Conservation (phyloP, 1,140 invertebrate species). For the Eufriesea mexicana region DNA sequence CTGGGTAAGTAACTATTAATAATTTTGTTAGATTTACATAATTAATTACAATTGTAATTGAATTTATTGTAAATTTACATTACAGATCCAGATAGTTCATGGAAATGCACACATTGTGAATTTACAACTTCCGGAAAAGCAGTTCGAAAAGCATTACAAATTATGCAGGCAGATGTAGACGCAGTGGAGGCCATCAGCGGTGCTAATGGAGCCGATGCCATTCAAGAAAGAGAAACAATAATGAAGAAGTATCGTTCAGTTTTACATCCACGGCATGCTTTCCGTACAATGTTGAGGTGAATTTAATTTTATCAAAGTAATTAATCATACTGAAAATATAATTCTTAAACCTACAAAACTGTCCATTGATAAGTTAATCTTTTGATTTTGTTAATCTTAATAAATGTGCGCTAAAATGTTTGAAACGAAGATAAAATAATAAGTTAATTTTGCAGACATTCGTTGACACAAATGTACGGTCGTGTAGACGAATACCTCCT, state of each 20-base stretch:
- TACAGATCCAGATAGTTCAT: slow-evolving; percentile 83
- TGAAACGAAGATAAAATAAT: not conserved
- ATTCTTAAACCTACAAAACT: not conserved
- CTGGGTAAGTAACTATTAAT: slow-evolving; percentile 82
- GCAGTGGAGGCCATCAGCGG: slow-evolving; percentile 73
- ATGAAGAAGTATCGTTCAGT: slow-evolving; percentile 85
- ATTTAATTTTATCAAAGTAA: not conserved
- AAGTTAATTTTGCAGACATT: slow-evolving; percentile 75
- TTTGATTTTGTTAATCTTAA: not conserved
- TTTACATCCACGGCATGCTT: slow-evolving; percentile 88
- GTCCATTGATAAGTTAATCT: not conserved
- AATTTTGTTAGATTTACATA: not conserved
- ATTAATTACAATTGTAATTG: not conserved
- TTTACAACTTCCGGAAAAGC: slow-evolving; percentile 84
- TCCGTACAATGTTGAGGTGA: slow-evolving; percentile 85
- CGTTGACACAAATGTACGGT: slow-evolving; percentile 89
- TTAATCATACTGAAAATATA: not conserved
- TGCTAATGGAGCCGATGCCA: slow-evolving; percentile 83
- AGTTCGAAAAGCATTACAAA: slow-evolving; percentile 80
- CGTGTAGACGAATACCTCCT: slow-evolving; percentile 87
- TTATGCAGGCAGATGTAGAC: slow-evolving; percentile 79
- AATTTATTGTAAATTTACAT: not conserved
- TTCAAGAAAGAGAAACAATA: slow-evolving; percentile 85
- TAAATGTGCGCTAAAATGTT: not conserved
- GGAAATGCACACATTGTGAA: slow-evolving; percentile 89